These are phyloP conservation scores for Gallirallus australis DNA, from an alignment of 2,797 vertebrate species.

Conservation along the genomic window DNA sequence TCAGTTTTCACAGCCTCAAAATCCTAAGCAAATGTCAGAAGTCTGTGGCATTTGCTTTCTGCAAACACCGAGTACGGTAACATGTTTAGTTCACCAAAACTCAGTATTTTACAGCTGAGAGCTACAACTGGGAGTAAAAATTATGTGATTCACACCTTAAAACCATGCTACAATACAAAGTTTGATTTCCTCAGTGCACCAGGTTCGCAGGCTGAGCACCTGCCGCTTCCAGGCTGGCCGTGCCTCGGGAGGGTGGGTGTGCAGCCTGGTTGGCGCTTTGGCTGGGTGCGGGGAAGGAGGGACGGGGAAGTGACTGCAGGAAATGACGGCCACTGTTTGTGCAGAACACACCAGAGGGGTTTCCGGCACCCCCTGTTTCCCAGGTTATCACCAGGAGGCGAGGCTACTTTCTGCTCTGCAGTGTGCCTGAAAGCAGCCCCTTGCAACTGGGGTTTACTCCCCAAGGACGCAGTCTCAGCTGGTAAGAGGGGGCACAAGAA, in stretches of 20 bases:
- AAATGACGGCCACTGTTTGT: background rate
- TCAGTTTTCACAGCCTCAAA: background rate
- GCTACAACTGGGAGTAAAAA: background rate
- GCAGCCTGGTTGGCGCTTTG: background rate
- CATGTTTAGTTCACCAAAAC: background rate
- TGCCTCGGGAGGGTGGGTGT: fast-evolving
- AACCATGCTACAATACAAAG: fast-evolving
- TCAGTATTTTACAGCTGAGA: background rate
- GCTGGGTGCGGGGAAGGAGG: background rate
- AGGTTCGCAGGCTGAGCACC: fast-evolving
- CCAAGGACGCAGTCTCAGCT: fast-evolving
- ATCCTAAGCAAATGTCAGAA: background rate
- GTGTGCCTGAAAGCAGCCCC: fast-evolving
- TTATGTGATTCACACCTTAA: fast-evolving
- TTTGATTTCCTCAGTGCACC: fast-evolving
- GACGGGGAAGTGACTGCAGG: background rate
- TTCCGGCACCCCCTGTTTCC: background rate
- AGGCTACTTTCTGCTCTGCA: fast-evolving
- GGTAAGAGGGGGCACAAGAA: fast-evolving
- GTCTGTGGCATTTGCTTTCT: background rate
- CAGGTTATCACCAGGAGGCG: background rate
- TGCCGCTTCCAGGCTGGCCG: fast-evolving
- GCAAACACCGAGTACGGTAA: background rate
- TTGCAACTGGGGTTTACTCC: fast-evolving
- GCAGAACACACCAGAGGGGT: background rate